phyloP scores from a whole-genome alignment of 2,888 invertebrate genomes.

The Habrosyne pyritoides region DNA sequence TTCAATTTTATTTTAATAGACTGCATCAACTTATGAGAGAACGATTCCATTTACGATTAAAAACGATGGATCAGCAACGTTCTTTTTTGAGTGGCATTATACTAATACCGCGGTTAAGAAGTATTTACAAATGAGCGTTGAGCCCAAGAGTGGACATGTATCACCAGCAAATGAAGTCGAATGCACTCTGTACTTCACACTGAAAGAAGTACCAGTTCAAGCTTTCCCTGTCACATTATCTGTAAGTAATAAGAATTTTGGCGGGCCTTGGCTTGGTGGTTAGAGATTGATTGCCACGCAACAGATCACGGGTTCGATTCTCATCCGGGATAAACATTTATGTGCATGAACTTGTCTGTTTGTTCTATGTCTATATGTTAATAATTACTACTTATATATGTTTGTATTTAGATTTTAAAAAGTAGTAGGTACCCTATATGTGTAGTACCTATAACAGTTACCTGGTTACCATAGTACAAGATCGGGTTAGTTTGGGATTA shows the following conservation, averaged over 20 bases:
- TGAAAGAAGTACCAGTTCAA: slow-evolving; percentile 69
- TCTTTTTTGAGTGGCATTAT: slow-evolving; percentile 72
- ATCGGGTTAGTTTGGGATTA: no score
- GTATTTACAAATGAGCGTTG: slow-evolving; percentile 62
- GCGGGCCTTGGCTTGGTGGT: no score
- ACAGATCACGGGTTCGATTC: no score
- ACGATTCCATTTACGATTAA: slow-evolving; percentile 65
- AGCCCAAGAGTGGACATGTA: slow-evolving; percentile 67
- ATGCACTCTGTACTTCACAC: slow-evolving; percentile 61
- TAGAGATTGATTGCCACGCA: no score
- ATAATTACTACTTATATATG: no score
- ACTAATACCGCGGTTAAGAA: slow-evolving; percentile 59
- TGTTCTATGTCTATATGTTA: no score
- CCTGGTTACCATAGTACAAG: no score
- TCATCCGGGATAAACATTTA: no score
- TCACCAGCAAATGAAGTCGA: slow-evolving; percentile 57
- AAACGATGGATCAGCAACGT: slow-evolving; percentile 74
- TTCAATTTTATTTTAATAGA: slow-evolving; percentile 40
- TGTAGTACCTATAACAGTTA: no score
- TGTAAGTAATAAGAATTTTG: slow-evolving; percentile 41
- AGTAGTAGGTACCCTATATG: no score
- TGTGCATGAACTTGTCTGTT: no score
- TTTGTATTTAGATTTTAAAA: no score
- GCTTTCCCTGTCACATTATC: slow-evolving; percentile 64
- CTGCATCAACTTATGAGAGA: slow-evolving; percentile 73